Evolutionary conservation across 2,113 vertebrate genomes (phyloP).

Genomic region (Brachionichthys hirsutus): DNA sequence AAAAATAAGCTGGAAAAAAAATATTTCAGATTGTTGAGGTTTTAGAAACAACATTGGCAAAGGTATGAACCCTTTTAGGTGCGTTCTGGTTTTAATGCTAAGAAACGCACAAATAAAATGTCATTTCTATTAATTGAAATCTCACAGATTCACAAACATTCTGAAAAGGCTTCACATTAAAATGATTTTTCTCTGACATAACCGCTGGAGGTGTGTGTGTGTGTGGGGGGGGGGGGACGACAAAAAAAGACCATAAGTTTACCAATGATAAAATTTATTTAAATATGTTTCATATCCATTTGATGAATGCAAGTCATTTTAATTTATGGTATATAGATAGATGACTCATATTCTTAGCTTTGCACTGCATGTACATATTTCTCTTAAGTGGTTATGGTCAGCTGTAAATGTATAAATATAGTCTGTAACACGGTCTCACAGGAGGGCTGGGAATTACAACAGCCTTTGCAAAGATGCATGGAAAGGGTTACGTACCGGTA

Average conservation of each 20-base stretch:
- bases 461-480: constrained; percentile 58
- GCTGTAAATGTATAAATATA: constrained; percentile 76
- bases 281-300: constrained; percentile 76
- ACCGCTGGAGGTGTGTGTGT: too few relatives aligned
- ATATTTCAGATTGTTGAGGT: too few relatives aligned
- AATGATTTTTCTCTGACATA: too few relatives aligned
- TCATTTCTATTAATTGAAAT: too few relatives aligned
- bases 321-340: constrained; percentile 75
- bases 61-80: too few relatives aligned
- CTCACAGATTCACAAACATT: too few relatives aligned
- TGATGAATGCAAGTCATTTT: not conserved
- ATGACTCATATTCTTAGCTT: constrained; percentile 70
- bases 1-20: too few relatives aligned
- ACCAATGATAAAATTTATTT: constrained; percentile 81
- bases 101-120: too few relatives aligned
- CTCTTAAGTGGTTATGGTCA: constrained; percentile 76
- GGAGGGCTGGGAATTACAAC: constrained; percentile 64
- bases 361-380: constrained; percentile 88
- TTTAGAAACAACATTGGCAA: too few relatives aligned
- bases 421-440: constrained; percentile 68
- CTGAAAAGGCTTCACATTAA: too few relatives aligned
- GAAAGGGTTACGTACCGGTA: constrained; percentile 80
- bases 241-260: constrained; percentile 44
- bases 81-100: too few relatives aligned
- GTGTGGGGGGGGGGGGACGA: too few relatives aligned